A percentile compares a stretch with the other conserved stretches of the same genome.
These are phyloP conservation scores for Rhinopomastus cyanomelas DNA, from an alignment of 2,113 vertebrate species.

Conservation along the genomic window DNA sequence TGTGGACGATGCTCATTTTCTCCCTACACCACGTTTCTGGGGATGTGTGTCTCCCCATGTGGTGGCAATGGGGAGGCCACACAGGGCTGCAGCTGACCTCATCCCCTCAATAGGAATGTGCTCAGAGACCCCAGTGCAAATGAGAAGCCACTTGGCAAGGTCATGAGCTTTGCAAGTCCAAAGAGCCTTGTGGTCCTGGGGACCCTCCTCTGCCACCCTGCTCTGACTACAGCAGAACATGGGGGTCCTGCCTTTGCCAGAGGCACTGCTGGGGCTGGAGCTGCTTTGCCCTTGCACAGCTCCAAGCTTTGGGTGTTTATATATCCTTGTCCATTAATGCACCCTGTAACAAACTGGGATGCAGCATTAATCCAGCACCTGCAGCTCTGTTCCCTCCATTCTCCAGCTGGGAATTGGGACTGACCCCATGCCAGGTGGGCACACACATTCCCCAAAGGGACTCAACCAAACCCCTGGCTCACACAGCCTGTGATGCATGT, in stretches of 20 bases:
- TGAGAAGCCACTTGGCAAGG: rapidly evolving
- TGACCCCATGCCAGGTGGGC: rapidly evolving
- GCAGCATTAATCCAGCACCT: conserved; percentile 43
- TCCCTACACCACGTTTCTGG: neutral
- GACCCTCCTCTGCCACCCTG: neutral
- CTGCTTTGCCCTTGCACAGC: neutral
- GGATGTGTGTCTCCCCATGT: rapidly evolving
- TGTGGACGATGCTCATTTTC: neutral
- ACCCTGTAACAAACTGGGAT: conserved; percentile 69
- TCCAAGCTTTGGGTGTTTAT: conserved; percentile 71
- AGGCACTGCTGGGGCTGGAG: neutral
- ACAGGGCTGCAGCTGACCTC: neutral
- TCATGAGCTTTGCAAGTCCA: neutral
- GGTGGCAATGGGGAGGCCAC: neutral
- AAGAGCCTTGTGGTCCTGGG: rapidly evolving
- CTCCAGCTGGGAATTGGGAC: neutral
- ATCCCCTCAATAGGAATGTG: rapidly evolving
- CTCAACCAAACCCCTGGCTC: neutral
- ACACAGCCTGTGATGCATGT: neutral
- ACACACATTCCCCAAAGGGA: neutral
- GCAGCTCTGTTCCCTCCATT: neutral
- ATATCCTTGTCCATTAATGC: conserved; percentile 84
- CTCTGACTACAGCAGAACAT: rapidly evolving
- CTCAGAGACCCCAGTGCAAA: neutral
- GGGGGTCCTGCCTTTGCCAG: neutral